phyloP scores from a whole-genome alignment of 2,113 vertebrate genomes.

The Cephalopterus ornatus region DNA sequence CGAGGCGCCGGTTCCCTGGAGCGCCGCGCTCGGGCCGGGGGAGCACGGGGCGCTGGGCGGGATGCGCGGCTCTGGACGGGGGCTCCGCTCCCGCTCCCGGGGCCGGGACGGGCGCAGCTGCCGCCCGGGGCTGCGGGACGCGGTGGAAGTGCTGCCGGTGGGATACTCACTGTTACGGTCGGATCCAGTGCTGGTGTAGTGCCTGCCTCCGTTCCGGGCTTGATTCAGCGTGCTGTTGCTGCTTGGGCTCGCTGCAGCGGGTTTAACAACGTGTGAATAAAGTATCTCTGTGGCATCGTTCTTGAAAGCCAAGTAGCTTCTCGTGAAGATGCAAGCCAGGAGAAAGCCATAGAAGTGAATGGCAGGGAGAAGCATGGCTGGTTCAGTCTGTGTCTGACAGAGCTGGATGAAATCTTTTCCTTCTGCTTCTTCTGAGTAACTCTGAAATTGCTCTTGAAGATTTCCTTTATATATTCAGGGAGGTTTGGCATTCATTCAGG shows the following conservation, averaged over 20 bases:
- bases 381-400: slow-evolving; percentile 37
- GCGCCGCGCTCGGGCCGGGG: background rate
- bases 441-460: slow-evolving; percentile 67
- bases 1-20: background rate
- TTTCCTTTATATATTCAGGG: slow-evolving; percentile 82
- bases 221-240: slow-evolving; percentile 89
- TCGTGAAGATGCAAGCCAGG: slow-evolving; percentile 81
- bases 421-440: slow-evolving; percentile 59
- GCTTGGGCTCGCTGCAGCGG: slow-evolving; percentile 74
- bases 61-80: background rate
- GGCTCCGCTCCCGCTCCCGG: background rate
- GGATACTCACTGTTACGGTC: slow-evolving; percentile 85
- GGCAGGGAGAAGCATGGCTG: slow-evolving; percentile 80
- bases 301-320: slow-evolving; percentile 84
- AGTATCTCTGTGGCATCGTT: slow-evolving; percentile 93
- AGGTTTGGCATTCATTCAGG: slow-evolving; percentile 84
- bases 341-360: slow-evolving; percentile 79
- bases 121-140: background rate
- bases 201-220: slow-evolving; percentile 86
- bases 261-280: slow-evolving; percentile 79
- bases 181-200: slow-evolving; percentile 65
- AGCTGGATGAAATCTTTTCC: slow-evolving; percentile 44
- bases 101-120: background rate
- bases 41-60: background rate
- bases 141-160: background rate